Base-by-base conservation (phyloP, 2,113 vertebrate genomes). In the Leuciscus idus region DNA sequence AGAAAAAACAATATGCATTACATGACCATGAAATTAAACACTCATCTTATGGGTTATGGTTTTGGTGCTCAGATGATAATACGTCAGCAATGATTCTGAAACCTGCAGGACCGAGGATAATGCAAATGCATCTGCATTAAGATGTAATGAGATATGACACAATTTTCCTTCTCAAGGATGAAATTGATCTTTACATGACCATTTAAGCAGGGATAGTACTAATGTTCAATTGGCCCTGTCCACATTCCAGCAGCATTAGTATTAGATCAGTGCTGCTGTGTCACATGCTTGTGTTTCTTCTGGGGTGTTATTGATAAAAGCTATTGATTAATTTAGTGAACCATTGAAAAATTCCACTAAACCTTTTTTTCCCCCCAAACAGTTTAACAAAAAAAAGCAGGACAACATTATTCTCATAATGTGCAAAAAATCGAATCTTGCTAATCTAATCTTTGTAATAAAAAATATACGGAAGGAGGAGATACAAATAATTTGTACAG, bases 21-120 rank as follows among this genome's bases (percentile, higher is more conserved):
- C 91, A 93, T 89, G 91, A 93, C 86, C 87, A 50, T 55, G 70
- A 76, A 87, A 93, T 93, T 93, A 93, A 93, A 93, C 91, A 94
- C 92, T 94, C 89, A 94, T 91, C 83, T 66, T 85, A 73, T 83
- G 83, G 85, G 88, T 92, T 92, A 91, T 83, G 52, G 52, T 59
- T 43, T 86, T 79, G 50, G 5, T 66, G 61, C 66, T n/a, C 77
- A 70, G 61, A 78, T 74, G 64, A 61, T n/a, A 62, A 81, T 48
- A 28, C 11, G 36, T 70, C 64, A 72, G 12, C 36, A 15, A 13
- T 85, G 28, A 81, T 21, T 81, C 30, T 73, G 19, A 55, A 68
- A 86, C 46, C 70, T n/a, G 30, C 39, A 59, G 61, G 82, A 26
- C 76, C 23, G 55, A 72, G 52, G 43, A 26, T 30, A 61, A 52